Percentiles rank a stretch among this genome's conserved stretches.
phyloP scores from a whole-genome alignment of 2,888 invertebrate species.

The Serrognathus titanus region DNA sequence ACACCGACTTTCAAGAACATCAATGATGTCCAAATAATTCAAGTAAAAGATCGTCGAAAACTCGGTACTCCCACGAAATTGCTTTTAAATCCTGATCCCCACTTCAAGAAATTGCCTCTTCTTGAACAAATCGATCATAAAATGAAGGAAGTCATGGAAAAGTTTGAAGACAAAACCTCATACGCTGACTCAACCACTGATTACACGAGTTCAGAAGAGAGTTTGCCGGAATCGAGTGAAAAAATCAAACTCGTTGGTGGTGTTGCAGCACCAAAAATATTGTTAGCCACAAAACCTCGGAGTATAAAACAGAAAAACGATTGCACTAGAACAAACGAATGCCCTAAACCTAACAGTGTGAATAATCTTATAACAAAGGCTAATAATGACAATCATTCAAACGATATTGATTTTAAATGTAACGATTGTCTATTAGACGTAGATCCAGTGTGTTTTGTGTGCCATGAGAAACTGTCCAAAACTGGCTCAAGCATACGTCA shows the following conservation, averaged over 20 bases:
- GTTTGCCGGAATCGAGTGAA: background rate
- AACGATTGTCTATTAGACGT: slow-evolving; percentile 59
- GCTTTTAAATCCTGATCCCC: slow-evolving; percentile 9
- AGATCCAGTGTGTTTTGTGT: slow-evolving; percentile 65
- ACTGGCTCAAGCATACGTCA: slow-evolving; percentile 50
- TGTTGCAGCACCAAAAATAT: too few relatives aligned
- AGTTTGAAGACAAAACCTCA: slow-evolving; percentile 47
- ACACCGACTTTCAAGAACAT: background rate
- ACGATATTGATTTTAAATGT: slow-evolving; percentile 53
- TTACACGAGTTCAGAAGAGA: slow-evolving; percentile 40
- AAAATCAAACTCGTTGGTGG: too few relatives aligned
- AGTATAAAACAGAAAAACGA: too few relatives aligned
- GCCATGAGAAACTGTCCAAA: slow-evolving; percentile 49
- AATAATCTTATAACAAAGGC: background rate
- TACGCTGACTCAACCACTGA: slow-evolving; percentile 43
- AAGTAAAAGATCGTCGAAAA: slow-evolving; percentile 24
- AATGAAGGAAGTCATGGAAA: slow-evolving; percentile 55
- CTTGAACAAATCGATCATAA: slow-evolving; percentile 51
- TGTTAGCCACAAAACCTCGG: too few relatives aligned
- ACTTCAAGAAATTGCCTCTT: slow-evolving; percentile 34
- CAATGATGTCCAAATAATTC: slow-evolving; percentile 20
- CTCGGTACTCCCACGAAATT: slow-evolving; percentile 25
- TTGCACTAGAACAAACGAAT: background rate
- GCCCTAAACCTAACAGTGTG: background rate
- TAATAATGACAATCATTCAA: slow-evolving; percentile 1